Evolutionary conservation across 1,140 invertebrate genomes (phyloP), one percentile per base, ranked within the genome.

Genomic region (Drosophila navojoa): DNA sequence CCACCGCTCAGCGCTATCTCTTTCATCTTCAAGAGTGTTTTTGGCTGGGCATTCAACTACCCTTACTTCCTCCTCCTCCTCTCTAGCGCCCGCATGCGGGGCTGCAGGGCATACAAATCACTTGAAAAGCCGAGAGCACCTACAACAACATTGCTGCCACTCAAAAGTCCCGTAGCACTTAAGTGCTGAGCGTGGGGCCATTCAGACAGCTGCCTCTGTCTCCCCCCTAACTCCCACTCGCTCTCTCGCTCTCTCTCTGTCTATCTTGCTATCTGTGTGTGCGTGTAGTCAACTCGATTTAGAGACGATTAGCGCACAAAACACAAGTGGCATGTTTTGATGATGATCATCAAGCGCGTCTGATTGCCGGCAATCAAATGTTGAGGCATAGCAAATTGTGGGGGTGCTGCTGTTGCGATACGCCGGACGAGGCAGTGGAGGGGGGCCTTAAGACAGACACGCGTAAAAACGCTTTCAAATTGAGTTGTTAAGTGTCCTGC

Each of bases 301-400:
- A 76, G 76, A 76, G 84, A 79, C 82, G 81, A 86, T 86, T 86
- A 86, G 81, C 82, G 76, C 71, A 82, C 82, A 86, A 87, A 81
- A 86, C 81, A 86, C 71, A 89, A 86, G 84, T 87, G 84, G 76
- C 84, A 79, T 87, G 84, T 87, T 89, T 82, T 82, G 84, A 87
- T 87, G 84, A 89, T 89, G 70, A 84, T 87, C 84, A 87, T 71
- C 82, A 69, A 81, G 63, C 67, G 57, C 79, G 84, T 89, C 84
- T 77, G 77, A 87, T 87, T 87, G 84, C 79, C 80, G 74, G 76
- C 84, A 87, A 87, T 89, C 84, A 89, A 89, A 87, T 79, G 66
- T 63, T 50, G 53, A 52, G 57, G 62, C 50, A 58, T 74, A 50
- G 64, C 35, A 71, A 68, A 69, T 69, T 80, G 64, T 66, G 35